Evolutionary conservation across 2,797 vertebrate genomes (phyloP).

Genomic region (Propithecus perrieri): DNA sequence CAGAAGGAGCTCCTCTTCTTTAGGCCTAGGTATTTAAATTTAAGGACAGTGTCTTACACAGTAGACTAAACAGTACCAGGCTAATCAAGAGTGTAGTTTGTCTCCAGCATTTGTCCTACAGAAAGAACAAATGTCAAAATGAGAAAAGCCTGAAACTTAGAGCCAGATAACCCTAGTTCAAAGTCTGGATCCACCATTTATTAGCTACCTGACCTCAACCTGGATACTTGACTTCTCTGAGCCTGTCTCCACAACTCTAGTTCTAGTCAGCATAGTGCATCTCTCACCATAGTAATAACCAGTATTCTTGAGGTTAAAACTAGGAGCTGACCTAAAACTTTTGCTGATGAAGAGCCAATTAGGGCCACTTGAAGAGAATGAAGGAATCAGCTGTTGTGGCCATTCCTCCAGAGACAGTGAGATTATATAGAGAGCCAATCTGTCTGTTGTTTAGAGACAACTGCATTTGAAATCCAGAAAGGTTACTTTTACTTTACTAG

Average conservation of each 20-base stretch:
- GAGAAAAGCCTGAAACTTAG: not conserved
- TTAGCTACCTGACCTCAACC: not conserved
- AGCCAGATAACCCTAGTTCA: not conserved
- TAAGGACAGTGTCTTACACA: not conserved
- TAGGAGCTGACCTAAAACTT: conserved; percentile 20
- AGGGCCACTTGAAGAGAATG: not conserved
- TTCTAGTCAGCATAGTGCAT: not conserved
- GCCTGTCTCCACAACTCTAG: not conserved
- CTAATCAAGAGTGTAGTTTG: not conserved
- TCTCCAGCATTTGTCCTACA: not conserved
- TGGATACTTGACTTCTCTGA: not conserved
- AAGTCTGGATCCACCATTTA: not conserved
- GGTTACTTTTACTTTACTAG: not conserved
- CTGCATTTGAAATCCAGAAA: conserved; percentile 17
- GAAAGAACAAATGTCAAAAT: conserved; percentile 1
- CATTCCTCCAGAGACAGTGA: not conserved
- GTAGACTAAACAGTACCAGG: not conserved
- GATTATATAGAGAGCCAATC: not conserved
- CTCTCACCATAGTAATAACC: not conserved
- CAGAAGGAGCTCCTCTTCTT: not conserved
- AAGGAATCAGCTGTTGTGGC: not conserved
- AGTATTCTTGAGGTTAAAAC: conserved; percentile 24
- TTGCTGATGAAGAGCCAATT: conserved; percentile 40
- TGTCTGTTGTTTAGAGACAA: conserved; percentile 15
- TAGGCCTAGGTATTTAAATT: not conserved